Evolutionary conservation across 2,888 invertebrate species (phyloP), one percentile per base, ranked within the genome.

Genomic region (Cordilura impudica): DNA sequence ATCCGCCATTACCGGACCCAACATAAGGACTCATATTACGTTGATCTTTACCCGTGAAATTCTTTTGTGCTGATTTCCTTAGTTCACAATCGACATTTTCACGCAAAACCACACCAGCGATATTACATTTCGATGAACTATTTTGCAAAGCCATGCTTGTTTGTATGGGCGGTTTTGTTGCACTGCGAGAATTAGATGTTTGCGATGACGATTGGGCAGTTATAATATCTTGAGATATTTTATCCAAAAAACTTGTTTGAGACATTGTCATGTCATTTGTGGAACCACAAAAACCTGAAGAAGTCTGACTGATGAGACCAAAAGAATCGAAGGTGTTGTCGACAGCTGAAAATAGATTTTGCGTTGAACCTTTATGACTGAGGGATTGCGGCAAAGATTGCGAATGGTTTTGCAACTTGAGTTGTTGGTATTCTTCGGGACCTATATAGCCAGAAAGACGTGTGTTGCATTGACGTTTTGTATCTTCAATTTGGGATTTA

Each of bases 81-180:
- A 83, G 83, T 58, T 89, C 88, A 31, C 86, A 86, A 78, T 89
- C 87, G 73, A 88, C 84, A 81, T 90, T 90, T 74, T 90, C 90
- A 6, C 89, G 85, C 45, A 90, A 77, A 2, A 88, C 88, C 78
- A 85, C 82, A 1, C 86, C 85, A 12, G 86, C 84, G 23, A 88
- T 75, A 73, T 90, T 90, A 81, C 86, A 89, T 76, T 90, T 90
- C 0, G 89, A 89, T 0, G 89, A 87, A 79, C 89, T 90, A 66
- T 88, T 89, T 71, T 87, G 87, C 51, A 88, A 71, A 26, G 84
- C 63, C 0, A 83, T 54, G 16, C 51, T 43, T 80, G 85, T 88
- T 21, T 85, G 82, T 73, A 86, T 86, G 26, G 87, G 85, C 51
- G 85, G 51, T 76, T 83, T 81, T 58, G 21, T 73, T 7, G 58